Evolutionary conservation across 2,113 vertebrate species (phyloP), one percentile per base, ranked within the genome.

Genomic region (Megaceryle maxima): DNA sequence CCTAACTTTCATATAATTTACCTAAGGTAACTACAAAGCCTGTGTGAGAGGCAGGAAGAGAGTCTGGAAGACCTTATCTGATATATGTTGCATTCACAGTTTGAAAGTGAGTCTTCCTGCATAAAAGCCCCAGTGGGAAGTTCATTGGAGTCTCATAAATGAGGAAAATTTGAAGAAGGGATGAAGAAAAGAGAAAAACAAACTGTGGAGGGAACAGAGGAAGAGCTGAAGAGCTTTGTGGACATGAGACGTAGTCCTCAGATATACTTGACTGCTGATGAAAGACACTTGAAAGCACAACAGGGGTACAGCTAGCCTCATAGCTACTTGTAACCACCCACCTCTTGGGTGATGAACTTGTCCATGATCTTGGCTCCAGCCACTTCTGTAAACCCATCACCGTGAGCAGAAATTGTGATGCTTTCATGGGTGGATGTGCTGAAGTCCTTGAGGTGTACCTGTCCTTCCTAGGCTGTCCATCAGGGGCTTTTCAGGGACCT

Each of bases 31-130:
- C 57, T 76, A 75, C 48, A 88, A 76, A 94, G 83, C 20, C 43
- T 64, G 8, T 95, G 57, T 87, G 11, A 91, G 88, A 92, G 44
- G 48, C 80, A 92, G 83, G 83, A 86, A 67, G 29, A 69, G 51
- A 78, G 33, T 75, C 83, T 90, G 56, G 21, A 82, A 68, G 43
- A 72, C 33, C 44, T 88, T 94, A 66, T 50, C 50, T 87, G 53
- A 76, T 86, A 18, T 2, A 5, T 43, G 48, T 64, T 67, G 24
- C 13, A 13, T 87, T 94, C 44, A 43, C 1, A 17, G 10, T 64
- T 87, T 82, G 31, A 84, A 84, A 90, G 51, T 80, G 67, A 88
- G 60, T 78, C 56, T 81, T 92, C 43, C 69, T 87, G 33, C 31
- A 1, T 75, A 43, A 92, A 81, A 78, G 24, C 20, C 22, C 31